A percentile compares a stretch with the other conserved stretches of the same genome.
These are phyloP conservation scores for Amyelois transitella DNA, from an alignment of 1,140 invertebrate species.

Conservation along the genomic window DNA sequence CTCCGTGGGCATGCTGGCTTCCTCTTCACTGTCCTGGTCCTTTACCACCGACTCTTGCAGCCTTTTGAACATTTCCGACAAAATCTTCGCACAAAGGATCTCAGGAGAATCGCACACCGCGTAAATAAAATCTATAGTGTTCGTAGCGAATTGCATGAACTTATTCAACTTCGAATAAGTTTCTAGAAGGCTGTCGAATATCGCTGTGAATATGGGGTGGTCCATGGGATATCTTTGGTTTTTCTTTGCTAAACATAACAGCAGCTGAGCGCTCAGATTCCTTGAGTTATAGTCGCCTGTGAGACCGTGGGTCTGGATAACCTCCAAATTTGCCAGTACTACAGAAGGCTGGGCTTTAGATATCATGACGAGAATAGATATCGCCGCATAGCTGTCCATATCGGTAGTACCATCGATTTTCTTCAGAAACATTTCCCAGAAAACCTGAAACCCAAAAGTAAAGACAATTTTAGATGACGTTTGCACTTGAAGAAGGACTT, in stretches of 20 bases:
- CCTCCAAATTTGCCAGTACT: conserved; percentile 71
- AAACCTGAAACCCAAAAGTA: conserved; percentile 79
- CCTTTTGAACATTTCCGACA: conserved; percentile 56
- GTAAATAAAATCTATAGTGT: conserved; percentile 57
- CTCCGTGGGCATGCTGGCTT: conserved; percentile 52
- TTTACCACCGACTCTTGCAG: conserved; percentile 67
- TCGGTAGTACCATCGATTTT: conserved; percentile 82
- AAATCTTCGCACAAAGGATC: conserved; percentile 46
- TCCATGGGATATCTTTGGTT: conserved; percentile 55
- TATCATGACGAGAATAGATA: conserved; percentile 84
- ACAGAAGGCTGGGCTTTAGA: conserved; percentile 74
- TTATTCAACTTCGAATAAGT: conserved; percentile 51
- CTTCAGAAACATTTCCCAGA: conserved; percentile 88
- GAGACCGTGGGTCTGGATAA: conserved; percentile 72
- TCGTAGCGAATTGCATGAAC: conserved; percentile 55
- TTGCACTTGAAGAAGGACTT: too few species aligned
- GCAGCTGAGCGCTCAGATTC: conserved; percentile 50
- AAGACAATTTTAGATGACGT: too few species aligned
- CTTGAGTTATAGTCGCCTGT: conserved; percentile 58
- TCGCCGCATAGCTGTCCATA: conserved; percentile 80
- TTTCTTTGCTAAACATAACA: conserved; percentile 52
- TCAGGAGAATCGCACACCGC: conserved; percentile 66
- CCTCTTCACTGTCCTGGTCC: conserved; percentile 57
- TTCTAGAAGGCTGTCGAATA: conserved; percentile 57
- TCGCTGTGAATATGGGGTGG: conserved; percentile 44